Evolutionary conservation across 2,888 invertebrate species (phyloP), one percentile per base, ranked within the genome.

Genomic region (Mythimna vitellina): DNA sequence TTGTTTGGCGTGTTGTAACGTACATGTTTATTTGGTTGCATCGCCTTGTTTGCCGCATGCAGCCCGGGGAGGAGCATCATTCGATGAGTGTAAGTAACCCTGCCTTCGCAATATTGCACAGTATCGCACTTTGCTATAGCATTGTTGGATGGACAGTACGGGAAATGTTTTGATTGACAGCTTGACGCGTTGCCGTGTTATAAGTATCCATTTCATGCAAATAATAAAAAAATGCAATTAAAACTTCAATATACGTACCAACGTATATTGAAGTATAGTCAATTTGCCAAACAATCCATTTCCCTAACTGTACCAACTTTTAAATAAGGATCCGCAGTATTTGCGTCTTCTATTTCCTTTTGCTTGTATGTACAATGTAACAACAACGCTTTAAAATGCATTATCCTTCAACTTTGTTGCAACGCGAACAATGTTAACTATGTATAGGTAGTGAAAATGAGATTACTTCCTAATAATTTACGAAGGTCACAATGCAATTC

Each of bases 1-100:
- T 91, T 91, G 88, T 90, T 90, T 91, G 82, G 91, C 89, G 91
- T 94, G 92, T 91, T 91, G 92, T 95, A 94, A 94, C 88, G 83
- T 93, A 90, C 95, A 87, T 93, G 92, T 94, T 93, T 93, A 89
- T 94, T 95, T 94, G 92, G 92, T 95, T 95, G 96, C 95, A 94
- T 95, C 90, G 93, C 92, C 91, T 94, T 94, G 95, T 94, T 93
- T 93, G 94, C 93, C 89, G 94, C 92, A 92, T 92, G 93, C 96
- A 96, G 96, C 95, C 97, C 94, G 96, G 97, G 97, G 97, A 97
- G 95, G 97, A 97, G 97, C 97, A 97, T 95, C 96, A 96, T 97
- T 97, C 97, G 97, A 97, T 97, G 97, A 97, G 97, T 97, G 97
- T 97, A 97, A 97, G 97, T 96, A 93, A 88, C 84, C 73, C 72